Conservation (phyloP, 2,888 invertebrate genomes). For the Tupiocoris notatus region DNA sequence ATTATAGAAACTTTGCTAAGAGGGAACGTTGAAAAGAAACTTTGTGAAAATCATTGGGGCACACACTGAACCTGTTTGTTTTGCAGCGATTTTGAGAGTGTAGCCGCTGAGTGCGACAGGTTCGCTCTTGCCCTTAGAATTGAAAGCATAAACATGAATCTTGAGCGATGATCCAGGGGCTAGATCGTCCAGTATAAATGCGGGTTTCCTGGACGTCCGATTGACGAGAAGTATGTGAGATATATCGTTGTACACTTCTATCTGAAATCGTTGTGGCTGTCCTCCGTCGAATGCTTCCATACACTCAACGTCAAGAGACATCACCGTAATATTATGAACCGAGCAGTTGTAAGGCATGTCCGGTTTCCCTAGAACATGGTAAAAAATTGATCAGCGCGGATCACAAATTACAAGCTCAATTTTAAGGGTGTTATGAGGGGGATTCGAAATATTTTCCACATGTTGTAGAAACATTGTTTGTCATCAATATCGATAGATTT, state of each 20-base stretch:
- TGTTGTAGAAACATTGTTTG: no score
- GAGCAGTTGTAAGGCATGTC: constrained; percentile 77
- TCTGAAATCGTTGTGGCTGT: constrained; percentile 68
- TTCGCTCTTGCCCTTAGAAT: constrained; percentile 79
- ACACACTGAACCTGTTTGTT: constrained; percentile 74
- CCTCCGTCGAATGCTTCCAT: constrained; percentile 74
- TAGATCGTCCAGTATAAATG: constrained; percentile 73
- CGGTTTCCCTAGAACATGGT: constrained; percentile 62
- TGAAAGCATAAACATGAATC: constrained; percentile 77
- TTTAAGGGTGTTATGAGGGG: no score
- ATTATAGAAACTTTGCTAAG: no score
- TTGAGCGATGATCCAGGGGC: constrained; percentile 75
- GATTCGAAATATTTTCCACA: background rate
- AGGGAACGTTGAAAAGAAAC: no score
- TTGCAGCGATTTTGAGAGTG: constrained; percentile 72
- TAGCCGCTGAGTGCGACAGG: constrained; percentile 67
- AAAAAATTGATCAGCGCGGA: no score
- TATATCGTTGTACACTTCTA: constrained; percentile 72
- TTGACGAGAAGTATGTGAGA: constrained; percentile 65
- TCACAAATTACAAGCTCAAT: background rate
- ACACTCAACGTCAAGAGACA: constrained; percentile 73
- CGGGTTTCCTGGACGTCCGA: constrained; percentile 67
- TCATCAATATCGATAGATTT: no score
- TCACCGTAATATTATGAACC: constrained; percentile 73
- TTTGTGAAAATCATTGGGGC: no score